These are phyloP conservation scores for Uropsilus gracilis DNA, from an alignment of 2,113 vertebrate genomes.

Conservation along the genomic window DNA sequence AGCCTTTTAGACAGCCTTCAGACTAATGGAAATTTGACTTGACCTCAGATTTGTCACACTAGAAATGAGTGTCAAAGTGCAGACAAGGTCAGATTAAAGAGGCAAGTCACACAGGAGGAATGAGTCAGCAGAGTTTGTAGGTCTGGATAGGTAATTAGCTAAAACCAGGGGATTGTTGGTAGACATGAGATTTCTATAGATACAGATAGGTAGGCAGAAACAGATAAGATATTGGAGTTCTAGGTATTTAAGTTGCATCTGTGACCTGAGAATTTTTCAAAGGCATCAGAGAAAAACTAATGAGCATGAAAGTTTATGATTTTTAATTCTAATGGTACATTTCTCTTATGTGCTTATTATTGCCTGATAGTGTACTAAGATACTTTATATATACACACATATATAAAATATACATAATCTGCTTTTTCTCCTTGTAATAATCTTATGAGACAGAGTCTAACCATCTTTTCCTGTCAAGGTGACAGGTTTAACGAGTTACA, in stretches of 20 bases:
- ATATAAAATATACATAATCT: background rate
- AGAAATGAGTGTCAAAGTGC: background rate
- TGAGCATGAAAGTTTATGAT: background rate
- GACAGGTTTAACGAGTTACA: background rate
- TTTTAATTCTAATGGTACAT: background rate
- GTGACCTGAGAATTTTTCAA: background rate
- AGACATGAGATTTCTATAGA: background rate
- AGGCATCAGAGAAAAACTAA: background rate
- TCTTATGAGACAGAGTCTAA: background rate
- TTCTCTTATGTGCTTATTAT: background rate
- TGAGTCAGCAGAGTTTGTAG: background rate
- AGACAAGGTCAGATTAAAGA: slow-evolving; percentile 32
- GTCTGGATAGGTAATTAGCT: background rate
- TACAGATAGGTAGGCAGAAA: background rate
- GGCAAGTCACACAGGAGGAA: background rate
- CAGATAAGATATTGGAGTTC: background rate
- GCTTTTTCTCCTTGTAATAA: background rate
- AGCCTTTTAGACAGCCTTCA: slow-evolving; percentile 65
- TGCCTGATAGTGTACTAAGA: background rate
- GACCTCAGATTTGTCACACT: slow-evolving; percentile 70
- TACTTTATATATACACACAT: background rate
- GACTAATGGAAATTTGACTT: slow-evolving; percentile 54
- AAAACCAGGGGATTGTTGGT: background rate
- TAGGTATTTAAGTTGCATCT: background rate
- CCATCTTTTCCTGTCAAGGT: slow-evolving; percentile 19